Base-by-base conservation (phyloP, 2,888 invertebrate species). In the Andrena trimmerana region DNA sequence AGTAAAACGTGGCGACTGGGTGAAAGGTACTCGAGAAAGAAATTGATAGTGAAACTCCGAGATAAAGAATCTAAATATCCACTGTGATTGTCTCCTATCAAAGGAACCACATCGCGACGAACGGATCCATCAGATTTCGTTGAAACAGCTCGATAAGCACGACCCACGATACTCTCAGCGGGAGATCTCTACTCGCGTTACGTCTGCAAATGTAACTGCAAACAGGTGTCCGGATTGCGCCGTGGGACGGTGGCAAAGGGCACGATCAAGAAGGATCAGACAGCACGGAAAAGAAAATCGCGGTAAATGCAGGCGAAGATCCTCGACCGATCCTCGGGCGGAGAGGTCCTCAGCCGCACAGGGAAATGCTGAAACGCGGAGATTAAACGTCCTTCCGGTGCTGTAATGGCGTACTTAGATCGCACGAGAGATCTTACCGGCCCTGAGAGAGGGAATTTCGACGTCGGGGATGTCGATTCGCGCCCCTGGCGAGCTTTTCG, bases 361-460 rank as follows among this genome's bases (percentile, higher is more conserved):
- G 77, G 87, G 73, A 86, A 82, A 78, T 78, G 81, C 36, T 86
- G 85, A 80, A 85, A 87, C 65, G 85, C 79, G 78, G 83, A 87
- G 86, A 89, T 88, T 88, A 88, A 89, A 89, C 83, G 78, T 81
- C 82, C 89, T 90, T 87, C 86, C 84, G 85, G 79, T 76, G 78
- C 75, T 67, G 75, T 89, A 89, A 90, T 87, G 83, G 86, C 69
- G 83, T 82, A 88, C 86, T 87, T 85, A 84, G 80, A 70, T 76
- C 71, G 78, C 75, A 48, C n/a, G 60, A 57, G 73, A 77, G 79
- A 82, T 78, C 74, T 74, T 59, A 52, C 65, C 57, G 48, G n/a
- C 66, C 29, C 13, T 33, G 42, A 48, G 48, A 48, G 20, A 54
- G 13, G 54, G 24, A 48, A 65, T 73, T 74, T 63, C 66, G 6